phyloP scores from a whole-genome alignment of 2,113 vertebrate genomes.

The Dipodomys ordii region DNA sequence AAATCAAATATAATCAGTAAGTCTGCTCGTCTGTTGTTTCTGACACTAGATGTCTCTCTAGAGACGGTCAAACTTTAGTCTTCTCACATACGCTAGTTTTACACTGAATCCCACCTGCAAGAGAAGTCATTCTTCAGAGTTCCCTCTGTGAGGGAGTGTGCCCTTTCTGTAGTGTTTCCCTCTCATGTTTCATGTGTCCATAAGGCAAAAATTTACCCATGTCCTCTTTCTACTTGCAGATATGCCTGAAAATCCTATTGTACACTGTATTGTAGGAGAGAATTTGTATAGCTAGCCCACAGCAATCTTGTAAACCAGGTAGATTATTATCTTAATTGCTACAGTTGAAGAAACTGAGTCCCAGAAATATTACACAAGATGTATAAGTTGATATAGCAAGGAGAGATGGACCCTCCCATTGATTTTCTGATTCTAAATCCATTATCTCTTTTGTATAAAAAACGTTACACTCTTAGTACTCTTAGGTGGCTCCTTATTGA shows the following conservation, averaged over 20 bases:
- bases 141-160: neutral
- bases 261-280: neutral
- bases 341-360: neutral
- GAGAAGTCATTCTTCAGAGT: neutral
- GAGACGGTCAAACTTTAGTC: neutral
- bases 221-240: neutral
- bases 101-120: neutral
- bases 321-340: neutral
- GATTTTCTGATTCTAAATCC: neutral
- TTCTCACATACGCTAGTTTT: neutral
- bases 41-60: conserved; percentile 75
- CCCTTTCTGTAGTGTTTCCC: neutral
- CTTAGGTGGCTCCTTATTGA: neutral
- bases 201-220: neutral
- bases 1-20: neutral
- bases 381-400: neutral
- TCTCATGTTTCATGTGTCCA: neutral
- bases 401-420: neutral
- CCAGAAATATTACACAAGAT: neutral
- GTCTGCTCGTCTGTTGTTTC: neutral
- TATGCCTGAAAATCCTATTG: neutral
- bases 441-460: neutral
- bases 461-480: neutral
- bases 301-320: neutral
- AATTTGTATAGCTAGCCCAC: neutral